Conservation (phyloP, 2,888 invertebrate species). For the Nesidiocoris tenuis region DNA sequence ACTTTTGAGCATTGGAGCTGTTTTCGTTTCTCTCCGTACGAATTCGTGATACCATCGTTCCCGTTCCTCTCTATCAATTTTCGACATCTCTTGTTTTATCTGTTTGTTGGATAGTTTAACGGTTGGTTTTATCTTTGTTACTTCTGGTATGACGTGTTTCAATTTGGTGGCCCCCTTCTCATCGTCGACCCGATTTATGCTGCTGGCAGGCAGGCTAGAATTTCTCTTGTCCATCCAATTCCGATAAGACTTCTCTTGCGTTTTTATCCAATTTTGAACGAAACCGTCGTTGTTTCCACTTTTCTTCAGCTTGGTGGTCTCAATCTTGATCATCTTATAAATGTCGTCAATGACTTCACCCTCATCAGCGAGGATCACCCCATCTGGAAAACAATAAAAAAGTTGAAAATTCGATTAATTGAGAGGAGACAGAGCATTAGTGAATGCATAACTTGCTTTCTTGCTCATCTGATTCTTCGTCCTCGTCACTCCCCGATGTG, state of each 20-base stretch:
- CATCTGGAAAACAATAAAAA: too few relatives aligned
- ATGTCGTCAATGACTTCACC: conserved; percentile 2
- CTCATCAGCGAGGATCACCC: neutral
- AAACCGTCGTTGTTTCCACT: neutral
- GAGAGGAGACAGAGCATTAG: too few relatives aligned
- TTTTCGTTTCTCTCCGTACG: conserved; percentile 10
- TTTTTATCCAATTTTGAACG: conserved; percentile 4
- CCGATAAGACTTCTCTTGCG: neutral
- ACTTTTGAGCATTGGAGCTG: neutral
- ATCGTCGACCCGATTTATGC: neutral
- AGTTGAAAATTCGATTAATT: too few relatives aligned
- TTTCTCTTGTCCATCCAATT: neutral
- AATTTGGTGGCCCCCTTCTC: neutral
- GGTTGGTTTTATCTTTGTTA: conserved; percentile 4
- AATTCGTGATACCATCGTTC: conserved; percentile 5
- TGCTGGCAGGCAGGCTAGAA: neutral
- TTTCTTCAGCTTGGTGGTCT: neutral
- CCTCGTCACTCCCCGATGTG: conserved; percentile 18
- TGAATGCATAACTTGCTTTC: neutral
- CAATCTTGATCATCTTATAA: conserved; percentile 3
- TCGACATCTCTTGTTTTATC: conserved; percentile 8
- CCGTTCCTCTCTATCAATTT: conserved; percentile 17
- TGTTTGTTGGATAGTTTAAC: conserved; percentile 1
- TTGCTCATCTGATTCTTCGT: neutral
- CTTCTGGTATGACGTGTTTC: conserved; percentile 5